phyloP scores from a whole-genome alignment of 2,888 invertebrate genomes.

The Sinohyriopsis cumingii region DNA sequence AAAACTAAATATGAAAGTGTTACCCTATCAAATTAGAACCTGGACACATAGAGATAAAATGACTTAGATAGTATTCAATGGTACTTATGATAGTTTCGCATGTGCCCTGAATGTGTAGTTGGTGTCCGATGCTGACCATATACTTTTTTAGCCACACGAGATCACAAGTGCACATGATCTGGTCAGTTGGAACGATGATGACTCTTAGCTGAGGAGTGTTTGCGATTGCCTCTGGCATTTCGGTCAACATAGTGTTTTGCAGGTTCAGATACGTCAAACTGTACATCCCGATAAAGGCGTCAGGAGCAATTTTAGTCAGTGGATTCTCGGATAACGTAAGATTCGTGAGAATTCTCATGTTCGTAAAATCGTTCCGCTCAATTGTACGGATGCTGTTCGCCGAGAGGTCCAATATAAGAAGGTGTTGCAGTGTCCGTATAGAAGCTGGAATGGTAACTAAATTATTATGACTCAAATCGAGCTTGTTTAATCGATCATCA shows the following conservation, averaged over 20 bases:
- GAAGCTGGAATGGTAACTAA: constrained; percentile 16
- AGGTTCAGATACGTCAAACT: constrained; percentile 29
- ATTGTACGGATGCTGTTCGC: constrained; percentile 44
- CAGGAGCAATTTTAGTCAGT: constrained; percentile 40
- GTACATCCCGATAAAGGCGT: constrained; percentile 35
- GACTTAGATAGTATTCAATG: constrained; percentile 28
- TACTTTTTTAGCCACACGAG: constrained; percentile 44
- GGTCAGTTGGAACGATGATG: constrained; percentile 22
- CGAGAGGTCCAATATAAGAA: constrained; percentile 36
- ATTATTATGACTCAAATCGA: constrained; percentile 28
- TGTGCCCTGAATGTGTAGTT: constrained; percentile 26
- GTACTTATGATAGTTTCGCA: constrained; percentile 38
- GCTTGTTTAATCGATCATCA: constrained; percentile 13
- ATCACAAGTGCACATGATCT: constrained; percentile 46
- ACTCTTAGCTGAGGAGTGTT: constrained; percentile 15
- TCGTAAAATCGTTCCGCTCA: constrained; percentile 39
- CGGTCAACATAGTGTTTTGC: constrained; percentile 24
- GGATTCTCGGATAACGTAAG: constrained; percentile 39
- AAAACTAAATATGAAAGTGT: too few relatives aligned
- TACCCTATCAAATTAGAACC: too few relatives aligned
- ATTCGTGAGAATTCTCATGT: constrained; percentile 22
- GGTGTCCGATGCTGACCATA: constrained; percentile 18
- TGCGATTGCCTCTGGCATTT: constrained; percentile 43
- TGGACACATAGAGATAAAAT: constrained; percentile 30
- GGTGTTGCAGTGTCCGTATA: constrained; percentile 17